These are phyloP conservation scores for Tolypeutes matacus DNA, from an alignment of 2,797 vertebrate species.

Conservation along the genomic window DNA sequence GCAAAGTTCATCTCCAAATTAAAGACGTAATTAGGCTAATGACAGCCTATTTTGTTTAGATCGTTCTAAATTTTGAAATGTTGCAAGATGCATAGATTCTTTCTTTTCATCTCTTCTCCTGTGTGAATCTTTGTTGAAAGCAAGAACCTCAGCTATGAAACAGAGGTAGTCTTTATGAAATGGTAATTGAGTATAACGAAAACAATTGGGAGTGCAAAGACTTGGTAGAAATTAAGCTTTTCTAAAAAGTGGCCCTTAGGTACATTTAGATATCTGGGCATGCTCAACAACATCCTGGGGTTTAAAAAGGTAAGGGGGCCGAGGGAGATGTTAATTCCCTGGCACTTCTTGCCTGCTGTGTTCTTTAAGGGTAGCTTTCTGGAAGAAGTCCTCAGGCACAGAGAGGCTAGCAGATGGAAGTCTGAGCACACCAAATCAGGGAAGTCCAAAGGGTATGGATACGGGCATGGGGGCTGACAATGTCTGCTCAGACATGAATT, in stretches of 20 bases:
- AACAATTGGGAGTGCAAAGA: background rate
- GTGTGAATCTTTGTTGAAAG: slow-evolving; percentile 59
- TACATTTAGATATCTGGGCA: slow-evolving; percentile 16
- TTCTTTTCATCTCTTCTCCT: slow-evolving; percentile 66
- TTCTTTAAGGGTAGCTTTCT: background rate
- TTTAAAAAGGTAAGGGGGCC: background rate
- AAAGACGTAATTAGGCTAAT: slow-evolving; percentile 76
- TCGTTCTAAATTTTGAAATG: slow-evolving; percentile 72
- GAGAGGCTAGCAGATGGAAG: background rate
- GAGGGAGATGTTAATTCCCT: background rate
- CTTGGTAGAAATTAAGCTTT: slow-evolving; percentile 45
- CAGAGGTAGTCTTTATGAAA: slow-evolving; percentile 65
- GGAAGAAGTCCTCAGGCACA: background rate
- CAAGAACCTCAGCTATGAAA: slow-evolving; percentile 27
- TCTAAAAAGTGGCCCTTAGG: background rate
- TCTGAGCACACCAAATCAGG: background rate
- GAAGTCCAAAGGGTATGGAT: background rate
- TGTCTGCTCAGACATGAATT: background rate
- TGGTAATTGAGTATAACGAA: slow-evolving; percentile 59
- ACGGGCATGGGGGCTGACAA: background rate
- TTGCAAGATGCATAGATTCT: slow-evolving; percentile 38
- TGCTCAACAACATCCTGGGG: background rate
- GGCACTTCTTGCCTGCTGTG: background rate
- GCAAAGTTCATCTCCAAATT: slow-evolving; percentile 73
- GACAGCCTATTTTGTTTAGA: slow-evolving; percentile 74